A percentile compares a stretch with the other conserved stretches of the same genome.
phyloP scores from a whole-genome alignment of 1,140 invertebrate genomes.

The Callitettix versicolor region DNA sequence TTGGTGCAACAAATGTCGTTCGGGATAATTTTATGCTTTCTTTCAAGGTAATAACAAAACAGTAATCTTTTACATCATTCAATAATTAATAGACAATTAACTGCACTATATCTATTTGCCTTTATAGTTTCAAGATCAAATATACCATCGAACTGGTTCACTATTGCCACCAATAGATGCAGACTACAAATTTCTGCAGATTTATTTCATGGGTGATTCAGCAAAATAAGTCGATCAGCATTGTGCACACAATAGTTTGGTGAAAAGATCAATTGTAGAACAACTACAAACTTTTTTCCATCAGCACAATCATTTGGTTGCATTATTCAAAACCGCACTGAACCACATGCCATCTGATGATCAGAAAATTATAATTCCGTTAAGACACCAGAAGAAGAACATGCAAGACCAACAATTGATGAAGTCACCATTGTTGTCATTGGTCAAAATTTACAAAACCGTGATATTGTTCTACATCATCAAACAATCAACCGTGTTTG shows the following conservation, averaged over 20 bases:
- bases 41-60: no score
- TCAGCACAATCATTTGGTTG: neutral
- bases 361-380: constrained; percentile 33
- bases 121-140: no score
- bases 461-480: constrained; percentile 37
- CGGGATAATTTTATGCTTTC: no score
- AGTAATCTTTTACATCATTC: constrained; percentile 19
- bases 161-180: no score
- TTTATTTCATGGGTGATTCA: no score
- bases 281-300: constrained; percentile 12
- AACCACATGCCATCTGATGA: constrained; percentile 32
- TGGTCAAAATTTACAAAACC: constrained; percentile 30
- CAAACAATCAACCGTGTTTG: constrained; percentile 7
- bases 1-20: no score
- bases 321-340: constrained; percentile 18
- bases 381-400: constrained; percentile 31
- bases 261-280: constrained; percentile 3
- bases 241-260: no score
- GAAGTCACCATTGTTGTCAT: constrained; percentile 35
- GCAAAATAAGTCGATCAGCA: constrained; percentile 19
- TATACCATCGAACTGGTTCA: constrained; percentile 19
- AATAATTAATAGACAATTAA: constrained; percentile 23
- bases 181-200: no score
- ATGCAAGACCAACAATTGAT: constrained; percentile 32
- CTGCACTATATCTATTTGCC: no score